These are phyloP conservation scores for Calonectris borealis DNA, from an alignment of 2,113 vertebrate species.

Conservation along the genomic window DNA sequence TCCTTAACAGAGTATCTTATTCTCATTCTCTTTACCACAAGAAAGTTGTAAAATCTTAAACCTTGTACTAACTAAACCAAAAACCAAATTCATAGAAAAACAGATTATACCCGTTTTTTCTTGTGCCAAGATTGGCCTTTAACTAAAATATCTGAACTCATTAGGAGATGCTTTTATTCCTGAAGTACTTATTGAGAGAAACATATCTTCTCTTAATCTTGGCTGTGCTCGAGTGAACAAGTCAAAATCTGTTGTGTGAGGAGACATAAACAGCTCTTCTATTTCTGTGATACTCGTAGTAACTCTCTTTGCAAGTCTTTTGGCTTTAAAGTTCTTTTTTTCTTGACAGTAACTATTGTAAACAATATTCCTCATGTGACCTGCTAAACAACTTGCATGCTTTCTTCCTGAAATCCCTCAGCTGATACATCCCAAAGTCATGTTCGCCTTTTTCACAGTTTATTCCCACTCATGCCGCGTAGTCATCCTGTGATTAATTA, in stretches of 20 bases:
- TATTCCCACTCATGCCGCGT: neutral
- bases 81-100: neutral
- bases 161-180: neutral
- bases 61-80: neutral
- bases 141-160: neutral
- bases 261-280: neutral
- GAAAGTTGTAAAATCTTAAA: neutral
- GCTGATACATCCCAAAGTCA: neutral
- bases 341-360: neutral
- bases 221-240: neutral
- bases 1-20: neutral
- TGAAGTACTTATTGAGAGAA: neutral
- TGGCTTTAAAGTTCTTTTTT: neutral
- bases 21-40: neutral
- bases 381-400: accelerated
- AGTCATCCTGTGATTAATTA: neutral
- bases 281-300: neutral
- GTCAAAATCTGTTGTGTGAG: neutral
- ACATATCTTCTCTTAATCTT: neutral
- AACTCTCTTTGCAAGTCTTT: neutral
- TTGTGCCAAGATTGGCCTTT: neutral
- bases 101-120: neutral
- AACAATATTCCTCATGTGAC: neutral
- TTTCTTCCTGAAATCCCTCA: neutral
- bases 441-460: neutral